Conservation (phyloP, 2,888 invertebrate genomes). For the Sesia apiformis region DNA sequence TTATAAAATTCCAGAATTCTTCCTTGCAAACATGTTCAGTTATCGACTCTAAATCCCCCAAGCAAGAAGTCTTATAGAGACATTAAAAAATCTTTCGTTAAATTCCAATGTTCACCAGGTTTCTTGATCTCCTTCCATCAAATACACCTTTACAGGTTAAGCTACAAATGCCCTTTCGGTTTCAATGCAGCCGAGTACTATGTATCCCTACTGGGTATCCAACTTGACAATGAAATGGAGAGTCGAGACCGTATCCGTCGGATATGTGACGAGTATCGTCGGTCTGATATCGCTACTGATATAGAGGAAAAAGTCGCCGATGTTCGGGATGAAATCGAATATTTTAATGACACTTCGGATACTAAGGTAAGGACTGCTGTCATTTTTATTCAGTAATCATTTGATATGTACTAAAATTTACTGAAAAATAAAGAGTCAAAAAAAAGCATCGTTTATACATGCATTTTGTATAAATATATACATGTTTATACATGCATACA, state of each 20-base stretch:
- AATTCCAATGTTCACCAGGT: no score
- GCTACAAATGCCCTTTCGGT: constrained; percentile 79
- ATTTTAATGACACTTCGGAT: constrained; percentile 49
- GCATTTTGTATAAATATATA: no score
- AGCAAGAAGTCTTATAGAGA: no score
- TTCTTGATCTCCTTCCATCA: no score
- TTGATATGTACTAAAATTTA: not conserved
- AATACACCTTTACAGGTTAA: constrained; percentile 59
- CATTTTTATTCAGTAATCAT: not conserved
- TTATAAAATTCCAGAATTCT: no score
- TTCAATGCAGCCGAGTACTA: constrained; percentile 93
- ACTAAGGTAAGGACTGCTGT: constrained; percentile 33
- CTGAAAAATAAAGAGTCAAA: not conserved
- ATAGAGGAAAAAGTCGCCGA: constrained; percentile 49
- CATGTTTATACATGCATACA: no score
- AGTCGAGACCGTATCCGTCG: constrained; percentile 56
- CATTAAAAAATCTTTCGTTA: no score
- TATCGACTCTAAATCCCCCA: no score
- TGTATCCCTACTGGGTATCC: constrained; percentile 74
- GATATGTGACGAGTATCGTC: constrained; percentile 73
- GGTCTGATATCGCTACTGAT: constrained; percentile 54
- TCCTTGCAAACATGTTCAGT: no score
- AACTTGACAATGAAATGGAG: constrained; percentile 52
- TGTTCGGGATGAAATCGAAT: constrained; percentile 55
- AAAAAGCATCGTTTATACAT: not conserved